Base-by-base conservation (phyloP, 2,113 vertebrate genomes). In the Sisor rabdophorus region DNA sequence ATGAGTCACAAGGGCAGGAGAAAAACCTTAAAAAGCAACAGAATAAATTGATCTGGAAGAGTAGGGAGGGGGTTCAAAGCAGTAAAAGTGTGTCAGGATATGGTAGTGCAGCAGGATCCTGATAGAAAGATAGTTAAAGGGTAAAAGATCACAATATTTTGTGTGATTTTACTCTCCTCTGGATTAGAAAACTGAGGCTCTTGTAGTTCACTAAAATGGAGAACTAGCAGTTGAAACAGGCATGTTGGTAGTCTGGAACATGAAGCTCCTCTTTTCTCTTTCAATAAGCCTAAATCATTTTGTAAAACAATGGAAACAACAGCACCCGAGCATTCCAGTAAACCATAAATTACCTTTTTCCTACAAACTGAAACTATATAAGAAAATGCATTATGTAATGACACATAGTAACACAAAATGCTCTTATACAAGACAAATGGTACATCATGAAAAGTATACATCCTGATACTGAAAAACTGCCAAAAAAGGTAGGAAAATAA, bases 391-490 rank as follows among this genome's bases (percentile, higher is more conserved):
- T 16, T 4, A 28, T 4, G 22, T 12, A 20, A 69, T 12, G 12
- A 69, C 16, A 11, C 22, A 20, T 44, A 64, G n/a, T 36, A 16
- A 20, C 32, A 64, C 36, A 22, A 15, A 68, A 19, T 1, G 24
- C 26, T 47, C 64, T 48, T 48, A 67, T 0, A 3, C 16, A 16
- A 28, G 13, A 22, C 16, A 16, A 68, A 26, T 52, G 17, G 26
- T 48, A 50, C 8, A 50, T 28, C 22, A 16, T 26, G 10, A 26
- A 52, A 28, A 52, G 30, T 52, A 52, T 48, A 69, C 17, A 52
- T 52, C 47, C 65, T 52, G 47, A n/a, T 56, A 20, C 17, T 44
- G 40, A 70, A 76, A 59, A 55, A 50, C n/a, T 55, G 19, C 12
- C 11, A 6, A n/a, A 28, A 56, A 32, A 32, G 48, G 17, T 48